Percentiles rank a stretch among this genome's conserved stretches.
These are phyloP conservation scores for Pangasius krempfi DNA, from an alignment of 2,797 vertebrate species.

Conservation along the genomic window DNA sequence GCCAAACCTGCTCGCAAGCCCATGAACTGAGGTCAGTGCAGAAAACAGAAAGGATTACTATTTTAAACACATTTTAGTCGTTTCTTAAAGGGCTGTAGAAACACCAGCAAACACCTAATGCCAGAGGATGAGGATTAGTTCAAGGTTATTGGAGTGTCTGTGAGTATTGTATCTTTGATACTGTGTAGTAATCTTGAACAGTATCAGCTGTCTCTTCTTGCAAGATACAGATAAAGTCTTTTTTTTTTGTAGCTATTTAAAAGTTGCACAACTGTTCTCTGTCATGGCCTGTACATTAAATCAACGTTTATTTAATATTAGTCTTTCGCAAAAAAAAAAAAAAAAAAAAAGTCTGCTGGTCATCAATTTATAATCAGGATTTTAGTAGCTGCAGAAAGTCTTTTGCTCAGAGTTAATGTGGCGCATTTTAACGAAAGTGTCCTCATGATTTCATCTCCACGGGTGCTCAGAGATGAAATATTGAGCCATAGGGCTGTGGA, in stretches of 20 bases:
- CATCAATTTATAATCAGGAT: constrained; percentile 1
- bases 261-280: background rate
- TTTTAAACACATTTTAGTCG: background rate
- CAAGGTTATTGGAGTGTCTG: background rate
- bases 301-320: background rate
- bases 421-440: constrained; percentile 60
- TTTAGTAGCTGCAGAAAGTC: constrained; percentile 7
- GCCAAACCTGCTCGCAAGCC: background rate
- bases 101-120: background rate
- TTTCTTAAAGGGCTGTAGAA: background rate
- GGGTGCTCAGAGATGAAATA: constrained; percentile 36
- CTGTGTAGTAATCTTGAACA: background rate
- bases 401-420: constrained; percentile 59
- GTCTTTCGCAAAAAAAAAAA: background rate
- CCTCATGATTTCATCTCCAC: constrained; percentile 43
- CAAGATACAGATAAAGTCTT: background rate
- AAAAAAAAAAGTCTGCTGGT: background rate
- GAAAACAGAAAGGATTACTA: constrained; percentile 4
- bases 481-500: constrained; percentile 59
- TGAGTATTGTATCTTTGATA: background rate
- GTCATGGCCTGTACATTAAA: background rate
- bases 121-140: background rate
- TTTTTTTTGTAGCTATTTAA: background rate
- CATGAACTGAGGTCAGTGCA: too few species aligned
- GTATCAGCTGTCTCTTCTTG: background rate